phyloP scores from a whole-genome alignment of 92 coral and sea anemone genomes.

The Scolanthus callimorphus region DNA sequence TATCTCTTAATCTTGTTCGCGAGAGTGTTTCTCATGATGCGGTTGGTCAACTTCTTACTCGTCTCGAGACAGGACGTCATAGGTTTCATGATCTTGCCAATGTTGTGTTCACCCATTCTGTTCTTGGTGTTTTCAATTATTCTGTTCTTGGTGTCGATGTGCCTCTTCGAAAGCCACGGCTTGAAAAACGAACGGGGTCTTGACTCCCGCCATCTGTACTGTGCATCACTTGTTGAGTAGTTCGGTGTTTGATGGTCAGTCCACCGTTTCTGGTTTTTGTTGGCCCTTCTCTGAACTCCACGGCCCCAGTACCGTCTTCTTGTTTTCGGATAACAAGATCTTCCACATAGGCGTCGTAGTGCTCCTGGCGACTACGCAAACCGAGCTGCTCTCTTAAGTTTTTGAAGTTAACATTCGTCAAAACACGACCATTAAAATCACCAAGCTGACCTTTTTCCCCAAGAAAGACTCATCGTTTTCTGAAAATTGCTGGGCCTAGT shows the following conservation, averaged over 20 bases:
- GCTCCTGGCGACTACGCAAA: too few species aligned
- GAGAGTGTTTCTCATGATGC: conserved; percentile 17
- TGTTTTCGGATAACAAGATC: too few species aligned
- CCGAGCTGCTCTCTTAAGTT: too few species aligned
- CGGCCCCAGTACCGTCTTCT: too few species aligned
- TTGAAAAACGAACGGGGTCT: conserved; percentile 43
- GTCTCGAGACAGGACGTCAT: conserved; percentile 20
- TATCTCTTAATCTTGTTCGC: conserved; percentile 37
- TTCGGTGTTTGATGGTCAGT: conserved; percentile 9
- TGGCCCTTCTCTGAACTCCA: too few species aligned
- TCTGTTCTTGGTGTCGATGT: conserved; percentile 18
- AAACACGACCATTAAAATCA: too few species aligned
- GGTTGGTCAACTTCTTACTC: conserved; percentile 7
- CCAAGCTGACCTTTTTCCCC: too few species aligned
- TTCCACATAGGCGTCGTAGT: too few species aligned
- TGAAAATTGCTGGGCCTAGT: too few species aligned
- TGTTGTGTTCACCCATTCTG: conserved; percentile 39
- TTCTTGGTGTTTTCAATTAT: conserved; percentile 13
- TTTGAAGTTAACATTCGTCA: too few species aligned
- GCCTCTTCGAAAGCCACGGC: conserved; percentile 19
- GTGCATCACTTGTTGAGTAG: conserved; percentile 42
- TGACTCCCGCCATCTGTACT: conserved; percentile 41
- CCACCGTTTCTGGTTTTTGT: too few species aligned
- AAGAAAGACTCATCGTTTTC: too few species aligned
- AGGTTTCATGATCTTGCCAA: conserved; percentile 43